Base-by-base conservation (phyloP, 2,797 vertebrate species). In the Phoebastria nigripes region DNA sequence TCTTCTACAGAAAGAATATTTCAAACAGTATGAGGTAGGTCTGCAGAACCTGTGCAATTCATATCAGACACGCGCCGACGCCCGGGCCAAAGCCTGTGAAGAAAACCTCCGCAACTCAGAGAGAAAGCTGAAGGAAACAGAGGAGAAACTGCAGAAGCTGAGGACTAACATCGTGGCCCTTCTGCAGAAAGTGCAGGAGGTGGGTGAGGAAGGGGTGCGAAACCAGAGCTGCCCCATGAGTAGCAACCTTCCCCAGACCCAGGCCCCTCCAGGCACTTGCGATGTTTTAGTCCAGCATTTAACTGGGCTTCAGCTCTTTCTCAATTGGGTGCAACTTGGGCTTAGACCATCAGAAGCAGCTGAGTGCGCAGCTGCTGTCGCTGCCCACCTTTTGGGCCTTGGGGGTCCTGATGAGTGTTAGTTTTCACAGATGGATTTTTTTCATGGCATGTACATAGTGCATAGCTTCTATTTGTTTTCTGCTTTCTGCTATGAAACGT, bases 151-250 rank as follows among this genome's bases (percentile, higher is more conserved):
- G 59, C 99, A 99, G 97, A 99, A 99, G 96, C 96, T 99, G 87
- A 98, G 99, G 94, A 99, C 99, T 62, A 99, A 99, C 96, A 99
- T 99, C 15, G 99, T 99, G 54, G 99, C 99, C 12, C 98, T 99
- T 67, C 97, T 99, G 52, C 99, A 99, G 96, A 99, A 99, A 98
- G 99, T 99, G 52, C 99, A 99, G 97, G 99, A 99, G 99, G 99
- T 99, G 94, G 98, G 99, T 99, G 93, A 97, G 93, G 79, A 84
- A 70, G 44, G 44, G 37, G 6, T 42, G n/a, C 1, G 4, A 63
- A 82, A 56, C 11, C 12, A 44, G 81, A 80, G n/a, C 56, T 29
- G 22, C 33, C 20, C 77, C 25, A 33, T 1, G 3, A 33, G 41
- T 37, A 72, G 59, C 52, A 20, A 11, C 22, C 24, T 76, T 33